Base-by-base conservation (phyloP, 2,888 invertebrate genomes). In the Cephonodes hylas region DNA sequence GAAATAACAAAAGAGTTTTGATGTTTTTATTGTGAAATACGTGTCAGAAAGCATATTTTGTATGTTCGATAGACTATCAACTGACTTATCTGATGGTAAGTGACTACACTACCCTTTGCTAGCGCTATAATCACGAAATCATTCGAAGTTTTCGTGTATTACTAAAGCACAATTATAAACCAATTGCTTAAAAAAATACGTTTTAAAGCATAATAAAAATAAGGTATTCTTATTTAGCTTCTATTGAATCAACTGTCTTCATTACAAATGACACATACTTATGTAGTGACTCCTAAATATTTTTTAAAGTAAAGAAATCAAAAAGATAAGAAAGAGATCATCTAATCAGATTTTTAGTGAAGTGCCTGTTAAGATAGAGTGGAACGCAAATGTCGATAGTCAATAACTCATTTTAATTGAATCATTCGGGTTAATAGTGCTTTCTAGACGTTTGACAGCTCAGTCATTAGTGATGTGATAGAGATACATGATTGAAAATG, bases 341-440 rank as follows among this genome's bases (percentile, higher is more conserved):
- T 31, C 18, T 53, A 53, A 53, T 53, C 53, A 31, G 53, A 53
- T 53, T 53, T 53, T 53, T 53, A 53, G 53, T 53, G 53, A 53
- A 53, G 31, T 53, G 48, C 25, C 27, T 48, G 20, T 18, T 53
- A 56, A 56, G 18, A 27, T 42, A 60, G 7, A 27, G 15, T 46
- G 23, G 46, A 22, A 46, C 20, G 15, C 38, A 75, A 71, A 69
- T 79, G 81, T 83, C 81, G 78, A 79, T 81, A 73, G 75, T 80
- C 86, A 79, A 87, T 87, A 85, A 85, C 77, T 88, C 85, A 88
- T 85, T 86, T 85, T 88, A 89, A 90, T 90, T 89, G 88, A 90
- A 88, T 86, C 85, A 86, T 89, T 88, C 81, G 66, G 67, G 73
- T 79, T 85, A 84, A 87, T 85, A 85, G 84, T 84, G 81, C 84